A percentile compares a stretch with the other conserved stretches of the same genome.
Conservation (phyloP, 2,113 vertebrate genomes). For the Casuarius casuarius region DNA sequence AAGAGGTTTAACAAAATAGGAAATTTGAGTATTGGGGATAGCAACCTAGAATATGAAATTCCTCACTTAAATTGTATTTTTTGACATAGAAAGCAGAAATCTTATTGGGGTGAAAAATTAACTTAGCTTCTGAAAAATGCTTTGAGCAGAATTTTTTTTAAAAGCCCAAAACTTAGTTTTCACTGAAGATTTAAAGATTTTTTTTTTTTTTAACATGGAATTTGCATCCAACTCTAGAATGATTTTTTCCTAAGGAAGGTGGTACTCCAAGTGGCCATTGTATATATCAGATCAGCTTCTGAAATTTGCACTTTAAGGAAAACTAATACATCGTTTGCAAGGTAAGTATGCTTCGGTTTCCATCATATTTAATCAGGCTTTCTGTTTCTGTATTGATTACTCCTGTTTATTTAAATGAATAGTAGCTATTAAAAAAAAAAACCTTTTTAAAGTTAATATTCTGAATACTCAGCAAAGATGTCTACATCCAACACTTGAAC, state of each 20-base stretch:
- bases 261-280: not conserved
- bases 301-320: not conserved
- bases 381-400: not conserved
- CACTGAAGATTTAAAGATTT: not conserved
- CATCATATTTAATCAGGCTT: not conserved
- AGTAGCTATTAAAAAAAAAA: not conserved
- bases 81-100: not conserved
- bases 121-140: not conserved
- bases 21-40: not conserved
- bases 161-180: not conserved
- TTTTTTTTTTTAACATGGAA: not conserved
- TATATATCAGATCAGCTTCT: not conserved
- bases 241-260: not conserved
- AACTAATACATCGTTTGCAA: not conserved
- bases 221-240: not conserved
- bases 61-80: not conserved
- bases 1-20: not conserved
- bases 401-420: not conserved
- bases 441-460: not conserved
- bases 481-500: not conserved
- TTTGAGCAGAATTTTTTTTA: not conserved
- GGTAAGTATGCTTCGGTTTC: not conserved
- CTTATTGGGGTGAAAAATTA: not conserved
- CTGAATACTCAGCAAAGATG: not conserved
- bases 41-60: not conserved